These are phyloP conservation scores for Parascotia fuliginaria DNA, from an alignment of 2,888 invertebrate species.

Conservation along the genomic window DNA sequence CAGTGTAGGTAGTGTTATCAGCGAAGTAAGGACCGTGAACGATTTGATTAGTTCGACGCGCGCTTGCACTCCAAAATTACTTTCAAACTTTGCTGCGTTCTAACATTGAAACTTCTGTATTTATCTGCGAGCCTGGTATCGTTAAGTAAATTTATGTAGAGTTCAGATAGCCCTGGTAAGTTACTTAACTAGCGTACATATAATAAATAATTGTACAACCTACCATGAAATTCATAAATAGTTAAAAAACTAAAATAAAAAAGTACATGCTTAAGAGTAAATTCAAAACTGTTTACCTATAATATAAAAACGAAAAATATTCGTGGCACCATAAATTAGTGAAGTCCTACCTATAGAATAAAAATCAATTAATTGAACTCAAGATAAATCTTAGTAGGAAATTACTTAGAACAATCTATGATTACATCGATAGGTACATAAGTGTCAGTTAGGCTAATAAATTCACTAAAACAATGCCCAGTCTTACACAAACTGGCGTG, in stretches of 20 bases:
- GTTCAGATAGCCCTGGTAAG: constrained; percentile 39
- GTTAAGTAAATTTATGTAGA: constrained; percentile 37
- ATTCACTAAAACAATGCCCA: constrained; percentile 79
- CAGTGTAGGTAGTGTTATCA: constrained; percentile 69
- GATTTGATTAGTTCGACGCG: constrained; percentile 83
- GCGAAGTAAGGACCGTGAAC: constrained; percentile 78
- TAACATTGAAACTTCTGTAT: constrained; percentile 62
- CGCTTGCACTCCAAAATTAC: constrained; percentile 83
- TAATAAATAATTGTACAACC: too few relatives aligned
- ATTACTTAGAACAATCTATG: constrained; percentile 36
- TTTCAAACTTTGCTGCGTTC: constrained; percentile 70
- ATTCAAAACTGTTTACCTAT: too few relatives aligned
- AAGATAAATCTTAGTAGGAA: constrained; percentile 31
- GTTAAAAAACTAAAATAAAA: too few relatives aligned
- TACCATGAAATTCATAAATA: too few relatives aligned
- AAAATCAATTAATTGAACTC: constrained; percentile 18
- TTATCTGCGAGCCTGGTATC: constrained; percentile 63
- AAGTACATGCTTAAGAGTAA: too few relatives aligned
- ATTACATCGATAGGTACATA: constrained; percentile 49
- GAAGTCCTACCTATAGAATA: too few relatives aligned
- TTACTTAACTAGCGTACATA: not conserved
- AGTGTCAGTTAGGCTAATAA: constrained; percentile 68
- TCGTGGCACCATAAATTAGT: too few relatives aligned
- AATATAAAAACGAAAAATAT: too few relatives aligned
- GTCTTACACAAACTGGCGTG: constrained; percentile 66